Base-by-base conservation (phyloP, 2,797 vertebrate genomes). In the Gephyroberyx darwinii region DNA sequence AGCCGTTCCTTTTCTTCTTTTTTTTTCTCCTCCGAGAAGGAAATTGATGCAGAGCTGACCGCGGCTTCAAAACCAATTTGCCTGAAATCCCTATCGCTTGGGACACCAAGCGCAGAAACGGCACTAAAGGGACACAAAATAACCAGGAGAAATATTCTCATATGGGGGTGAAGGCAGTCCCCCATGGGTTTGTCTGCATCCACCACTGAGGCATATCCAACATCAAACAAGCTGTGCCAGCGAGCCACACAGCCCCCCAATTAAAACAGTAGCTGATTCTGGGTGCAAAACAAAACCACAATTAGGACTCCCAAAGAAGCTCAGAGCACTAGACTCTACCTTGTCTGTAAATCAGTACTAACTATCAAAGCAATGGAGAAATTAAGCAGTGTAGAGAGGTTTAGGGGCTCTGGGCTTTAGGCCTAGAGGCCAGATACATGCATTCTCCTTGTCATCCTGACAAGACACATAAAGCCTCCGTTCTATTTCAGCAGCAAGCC, bases 201-300 rank as follows among this genome's bases (percentile, higher is more conserved):
- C 35, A 17, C 43, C 51, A 43, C 39, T 41, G 41, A 65, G 39
- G 39, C 19, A 64, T 20, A 64, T 52, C 9, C 19, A 31, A 20
- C 54, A 75, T 75, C 71, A 72, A 52, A 70, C 57, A 61, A 13
- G 45, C 51, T 20, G 62, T 35, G 65, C 39, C 19, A 55, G 33
- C 14, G 57, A 69, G 63, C 6, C 26, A 43, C 52, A 57, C 26
- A 67, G 20, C 59, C 60, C 76, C 76, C 53, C 56, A 66, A 31
- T 57, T 59, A 63, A 8, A 78, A 69, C 20, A 62, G 8, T 10
- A 67, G 58, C 37, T 39, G 41, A 50, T 35, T 61, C 50, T 75
- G 54, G 52, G 41, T 57, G 55, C n/a, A 69, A 67, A 67, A 76
- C 26, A 59, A 78, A 80, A 58, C 19, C 54, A 50, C 48, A 76